These are phyloP conservation scores for Cerastis rubricosa DNA, from an alignment of 2,888 invertebrate species.

Conservation along the genomic window DNA sequence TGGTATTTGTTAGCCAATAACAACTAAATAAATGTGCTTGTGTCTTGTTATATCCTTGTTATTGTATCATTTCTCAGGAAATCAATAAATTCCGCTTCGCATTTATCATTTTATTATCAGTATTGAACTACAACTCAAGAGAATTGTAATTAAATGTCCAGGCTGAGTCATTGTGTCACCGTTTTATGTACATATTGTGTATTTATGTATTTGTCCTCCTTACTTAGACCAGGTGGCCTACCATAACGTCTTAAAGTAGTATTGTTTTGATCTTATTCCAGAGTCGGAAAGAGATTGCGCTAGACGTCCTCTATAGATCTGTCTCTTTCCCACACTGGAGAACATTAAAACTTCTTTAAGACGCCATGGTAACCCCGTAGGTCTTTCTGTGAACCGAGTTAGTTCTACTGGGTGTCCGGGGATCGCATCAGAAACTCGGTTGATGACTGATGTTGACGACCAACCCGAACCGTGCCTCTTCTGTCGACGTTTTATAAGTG, in stretches of 20 bases:
- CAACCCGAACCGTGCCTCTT: too few species aligned
- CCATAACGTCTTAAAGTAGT: too few species aligned
- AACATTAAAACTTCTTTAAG: too few species aligned
- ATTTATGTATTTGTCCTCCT: background rate
- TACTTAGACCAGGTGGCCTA: background rate
- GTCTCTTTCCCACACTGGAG: too few species aligned
- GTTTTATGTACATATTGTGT: background rate
- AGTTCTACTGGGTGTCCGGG: background rate
- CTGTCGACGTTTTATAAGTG: too few species aligned
- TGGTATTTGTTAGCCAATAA: slow-evolving; percentile 1
- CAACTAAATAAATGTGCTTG: slow-evolving; percentile 2
- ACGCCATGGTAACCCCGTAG: too few species aligned
- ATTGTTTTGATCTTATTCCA: too few species aligned
- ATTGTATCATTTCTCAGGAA: slow-evolving; percentile 27
- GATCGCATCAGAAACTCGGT: background rate
- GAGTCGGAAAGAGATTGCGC: too few species aligned
- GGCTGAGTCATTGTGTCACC: slow-evolving; percentile 19
- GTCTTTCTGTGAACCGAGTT: background rate
- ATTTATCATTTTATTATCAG: slow-evolving; percentile 47
- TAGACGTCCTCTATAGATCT: too few species aligned
- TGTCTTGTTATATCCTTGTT: slow-evolving; percentile 26
- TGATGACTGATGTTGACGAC: too few species aligned
- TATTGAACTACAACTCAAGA: slow-evolving; percentile 28
- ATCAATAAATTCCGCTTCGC: slow-evolving; percentile 36
- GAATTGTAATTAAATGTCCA: slow-evolving; percentile 39